A percentile compares a stretch with the other conserved stretches of the same genome.
Evolutionary conservation across 2,113 vertebrate species (phyloP).

Genomic region (Engraulis encrasicolus): DNA sequence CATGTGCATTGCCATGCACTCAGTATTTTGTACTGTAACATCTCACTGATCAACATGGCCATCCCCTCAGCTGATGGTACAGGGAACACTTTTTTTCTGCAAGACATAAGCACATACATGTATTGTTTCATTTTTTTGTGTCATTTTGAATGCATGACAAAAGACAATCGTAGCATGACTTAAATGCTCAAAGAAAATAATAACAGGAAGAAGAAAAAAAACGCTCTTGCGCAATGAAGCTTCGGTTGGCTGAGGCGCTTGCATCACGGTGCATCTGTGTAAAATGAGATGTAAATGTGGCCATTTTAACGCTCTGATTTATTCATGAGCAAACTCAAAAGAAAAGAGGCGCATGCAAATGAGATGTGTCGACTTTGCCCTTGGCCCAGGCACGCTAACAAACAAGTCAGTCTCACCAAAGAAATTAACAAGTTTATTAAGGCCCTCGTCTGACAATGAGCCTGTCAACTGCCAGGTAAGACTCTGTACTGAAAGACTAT

Average conservation of each 20-base stretch:
- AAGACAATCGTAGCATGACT: neutral
- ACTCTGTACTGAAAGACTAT: slow-evolving; percentile 36
- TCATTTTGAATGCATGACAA: slow-evolving; percentile 5
- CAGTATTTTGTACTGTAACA: neutral
- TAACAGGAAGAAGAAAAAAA: neutral
- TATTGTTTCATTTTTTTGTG: neutral
- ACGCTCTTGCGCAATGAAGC: slow-evolving; percentile 27
- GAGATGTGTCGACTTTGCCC: slow-evolving; percentile 59
- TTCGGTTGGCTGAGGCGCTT: slow-evolving; percentile 40
- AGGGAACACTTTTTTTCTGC: neutral
- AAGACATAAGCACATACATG: neutral
- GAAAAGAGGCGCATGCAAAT: slow-evolving; percentile 66
- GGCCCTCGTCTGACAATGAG: slow-evolving; percentile 58
- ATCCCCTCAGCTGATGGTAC: neutral
- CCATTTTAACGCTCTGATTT: slow-evolving; percentile 66
- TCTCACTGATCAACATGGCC: neutral
- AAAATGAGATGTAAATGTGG: slow-evolving; percentile 73
- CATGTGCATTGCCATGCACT: slow-evolving; percentile 9
- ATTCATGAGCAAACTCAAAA: slow-evolving; percentile 68
- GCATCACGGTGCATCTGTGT: slow-evolving; percentile 57
- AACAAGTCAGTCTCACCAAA: slow-evolving; percentile 66
- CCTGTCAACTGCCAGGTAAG: slow-evolving; percentile 35
- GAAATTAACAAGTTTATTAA: slow-evolving; percentile 71
- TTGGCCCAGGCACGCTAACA: slow-evolving; percentile 64
- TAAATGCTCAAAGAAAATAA: neutral